These are phyloP conservation scores for Nebria ingens DNA, from an alignment of 1,140 invertebrate genomes.

Conservation along the genomic window DNA sequence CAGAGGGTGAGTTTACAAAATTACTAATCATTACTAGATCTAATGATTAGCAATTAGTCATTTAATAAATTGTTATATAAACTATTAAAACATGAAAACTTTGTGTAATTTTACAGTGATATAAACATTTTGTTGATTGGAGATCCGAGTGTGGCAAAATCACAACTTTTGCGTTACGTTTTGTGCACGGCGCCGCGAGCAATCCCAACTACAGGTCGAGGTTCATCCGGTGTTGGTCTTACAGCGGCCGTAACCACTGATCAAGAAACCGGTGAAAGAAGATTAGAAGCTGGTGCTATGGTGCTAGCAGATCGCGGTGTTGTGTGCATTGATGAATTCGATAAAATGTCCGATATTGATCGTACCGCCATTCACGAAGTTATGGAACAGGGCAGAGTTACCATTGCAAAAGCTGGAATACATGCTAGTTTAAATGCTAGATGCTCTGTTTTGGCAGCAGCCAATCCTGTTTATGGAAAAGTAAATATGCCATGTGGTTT, in stretches of 20 bases:
- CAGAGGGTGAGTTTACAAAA: conserved; percentile 59
- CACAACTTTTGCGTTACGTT: conserved; percentile 92
- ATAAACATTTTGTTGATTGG: conserved; percentile 96
- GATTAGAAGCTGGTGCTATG: conserved; percentile 97
- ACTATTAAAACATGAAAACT: too few species aligned
- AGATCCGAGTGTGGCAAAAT: conserved; percentile 98
- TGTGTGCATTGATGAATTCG: conserved; percentile 99
- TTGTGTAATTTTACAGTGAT: conserved; percentile 49
- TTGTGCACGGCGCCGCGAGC: conserved; percentile 88
- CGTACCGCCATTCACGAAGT: conserved; percentile 98
- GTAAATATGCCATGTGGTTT: conserved; percentile 40
- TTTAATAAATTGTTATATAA: conserved; percentile 13
- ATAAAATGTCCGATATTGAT: conserved; percentile 99
- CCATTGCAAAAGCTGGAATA: conserved; percentile 97
- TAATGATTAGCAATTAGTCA: conserved; percentile 9
- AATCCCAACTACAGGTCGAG: conserved; percentile 93
- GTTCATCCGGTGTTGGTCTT: conserved; percentile 92
- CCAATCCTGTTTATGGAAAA: conserved; percentile 98
- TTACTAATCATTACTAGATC: neutral
- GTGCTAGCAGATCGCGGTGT: conserved; percentile 96
- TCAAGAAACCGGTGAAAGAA: conserved; percentile 80
- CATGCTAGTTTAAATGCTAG: conserved; percentile 96
- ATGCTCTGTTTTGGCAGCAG: conserved; percentile 95
- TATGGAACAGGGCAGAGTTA: conserved; percentile 91
- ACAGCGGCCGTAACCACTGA: conserved; percentile 97